Evolutionary conservation across 2,113 vertebrate genomes (phyloP), one percentile per base, ranked within the genome.

Genomic region (Gallinago paraguaiae): DNA sequence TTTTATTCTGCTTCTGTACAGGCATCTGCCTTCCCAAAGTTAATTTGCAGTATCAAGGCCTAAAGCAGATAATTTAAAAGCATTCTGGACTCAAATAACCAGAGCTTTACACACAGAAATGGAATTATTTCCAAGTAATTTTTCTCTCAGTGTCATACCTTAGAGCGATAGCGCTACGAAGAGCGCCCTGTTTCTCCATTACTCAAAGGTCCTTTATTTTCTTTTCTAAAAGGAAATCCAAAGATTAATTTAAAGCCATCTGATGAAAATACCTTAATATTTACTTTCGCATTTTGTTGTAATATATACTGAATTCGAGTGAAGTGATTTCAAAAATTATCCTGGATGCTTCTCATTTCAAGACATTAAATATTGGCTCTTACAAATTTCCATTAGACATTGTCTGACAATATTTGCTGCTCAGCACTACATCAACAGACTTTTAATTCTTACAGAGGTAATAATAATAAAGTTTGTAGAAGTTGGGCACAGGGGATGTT

Each of bases 341-440:
- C 79, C 82, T 70, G 50, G 63, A 90, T 93, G 68, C 70, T 82
- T 94, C 87, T 81, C 82, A 86, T 94, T 95, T 93, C 72, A 60
- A 81, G 82, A 63, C 23, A 61, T 77, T 72, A 92, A 95, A 92
- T 90, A 95, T 63, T 94, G 71, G 82, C 85, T 96, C 45, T 83
- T 72, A 53, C 0, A 83, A 65, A 91, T 89, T 91, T 64, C 72
- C 87, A 92, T 93, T 92, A 88, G 35, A 41, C 59, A 22, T 27
- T 30, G 48, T 79, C 76, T 83, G 79, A 94, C 82, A 88, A 27
- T 83, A 92, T 94, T 92, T 96, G 85, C 91, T 77, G 82, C 87
- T 82, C 78, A 25, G 50, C 25, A 69, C 17, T 43, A 85, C 67
- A 51, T 10, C 71, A 87, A 72, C 54, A 33, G 87, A 87, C 81